phyloP scores from a whole-genome alignment of 2,888 invertebrate genomes.

The Philonicus albiceps region DNA sequence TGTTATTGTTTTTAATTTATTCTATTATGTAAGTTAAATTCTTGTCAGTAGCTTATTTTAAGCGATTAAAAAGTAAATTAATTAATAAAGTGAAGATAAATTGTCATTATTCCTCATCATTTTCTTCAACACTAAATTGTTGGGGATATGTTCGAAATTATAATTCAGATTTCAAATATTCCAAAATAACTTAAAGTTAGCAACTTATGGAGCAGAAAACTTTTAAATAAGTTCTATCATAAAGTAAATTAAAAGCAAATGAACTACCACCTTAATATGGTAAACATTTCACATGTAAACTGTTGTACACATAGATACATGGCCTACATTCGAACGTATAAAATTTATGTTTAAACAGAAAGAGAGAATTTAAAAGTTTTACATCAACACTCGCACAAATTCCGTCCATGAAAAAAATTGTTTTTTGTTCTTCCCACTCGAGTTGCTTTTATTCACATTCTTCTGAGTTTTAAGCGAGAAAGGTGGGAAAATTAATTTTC shows the following conservation, averaged over 20 bases:
- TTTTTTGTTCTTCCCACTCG: neutral
- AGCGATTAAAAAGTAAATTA: too few relatives aligned
- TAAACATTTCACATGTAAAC: slow-evolving; percentile 10
- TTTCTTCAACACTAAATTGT: neutral
- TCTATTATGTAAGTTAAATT: too few relatives aligned
- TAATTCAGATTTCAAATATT: neutral
- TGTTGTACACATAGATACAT: neutral
- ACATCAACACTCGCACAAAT: slow-evolving; percentile 17
- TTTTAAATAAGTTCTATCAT: slow-evolving; percentile 39
- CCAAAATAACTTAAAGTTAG: neutral
- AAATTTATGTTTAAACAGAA: slow-evolving; percentile 28
- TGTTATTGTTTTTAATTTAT: too few relatives aligned
- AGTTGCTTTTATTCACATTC: slow-evolving; percentile 10
- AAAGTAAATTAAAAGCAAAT: slow-evolving; percentile 40
- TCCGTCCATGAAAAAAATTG: slow-evolving; percentile 20
- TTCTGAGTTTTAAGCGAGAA: slow-evolving; percentile 25
- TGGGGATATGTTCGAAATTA: neutral
- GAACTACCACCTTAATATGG: slow-evolving; percentile 29
- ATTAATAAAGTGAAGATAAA: too few relatives aligned
- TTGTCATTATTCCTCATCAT: too few relatives aligned
- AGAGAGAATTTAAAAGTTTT: slow-evolving; percentile 34
- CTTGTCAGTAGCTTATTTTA: too few relatives aligned
- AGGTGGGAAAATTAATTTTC: slow-evolving; percentile 30
- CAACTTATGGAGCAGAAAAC: neutral
- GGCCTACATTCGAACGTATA: neutral